Evolutionary conservation across 2,888 invertebrate species (phyloP), one percentile per base, ranked within the genome.

Genomic region (Agrilus mali): DNA sequence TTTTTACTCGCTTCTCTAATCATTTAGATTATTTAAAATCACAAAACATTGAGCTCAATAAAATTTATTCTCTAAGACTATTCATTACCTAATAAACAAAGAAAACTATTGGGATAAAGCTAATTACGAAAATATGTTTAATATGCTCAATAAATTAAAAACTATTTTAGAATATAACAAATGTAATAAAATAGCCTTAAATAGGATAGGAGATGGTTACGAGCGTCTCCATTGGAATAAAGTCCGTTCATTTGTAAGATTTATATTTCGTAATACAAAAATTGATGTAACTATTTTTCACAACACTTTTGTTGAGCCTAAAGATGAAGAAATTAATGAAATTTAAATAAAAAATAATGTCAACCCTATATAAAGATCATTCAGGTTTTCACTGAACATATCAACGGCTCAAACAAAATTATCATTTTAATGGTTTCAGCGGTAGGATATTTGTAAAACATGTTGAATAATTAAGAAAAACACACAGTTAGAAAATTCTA

Each of bases 371-470:
- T 17, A 3, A 17, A 5, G 17, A 35, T 33, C 16, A 46, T 36
- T 43, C 48, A 38, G 55, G 55, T 14, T 50, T 49, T 35, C 45
- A 47, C 36, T 36, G 52, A 40, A 56, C 55, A n/a, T 57, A 52
- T 47, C 52, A 50, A 27, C 43, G 49, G 46, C 50, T 58, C n/a
- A 53, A 51, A 50, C 38, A 50, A 44, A 43, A 50, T n/a, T 60
- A 53, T 44, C 50, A 54, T 41, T 61, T n/a, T n/a, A n/a, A n/a
- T n/a, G n/a, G n/a, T n/a, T n/a, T n/a, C n/a, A n/a, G n/a, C n/a
- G n/a, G n/a, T n/a, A n/a, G n/a, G n/a, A n/a, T n/a, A n/a, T n/a
- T n/a, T n/a, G n/a, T n/a, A n/a, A n/a, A n/a, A n/a, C n/a, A n/a
- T n/a, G n/a, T n/a, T n/a, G n/a, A n/a, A n/a, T n/a, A n/a, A n/a